These are phyloP conservation scores for Drosophila bipectinata DNA, from an alignment of 1,140 invertebrate species.

Conservation along the genomic window DNA sequence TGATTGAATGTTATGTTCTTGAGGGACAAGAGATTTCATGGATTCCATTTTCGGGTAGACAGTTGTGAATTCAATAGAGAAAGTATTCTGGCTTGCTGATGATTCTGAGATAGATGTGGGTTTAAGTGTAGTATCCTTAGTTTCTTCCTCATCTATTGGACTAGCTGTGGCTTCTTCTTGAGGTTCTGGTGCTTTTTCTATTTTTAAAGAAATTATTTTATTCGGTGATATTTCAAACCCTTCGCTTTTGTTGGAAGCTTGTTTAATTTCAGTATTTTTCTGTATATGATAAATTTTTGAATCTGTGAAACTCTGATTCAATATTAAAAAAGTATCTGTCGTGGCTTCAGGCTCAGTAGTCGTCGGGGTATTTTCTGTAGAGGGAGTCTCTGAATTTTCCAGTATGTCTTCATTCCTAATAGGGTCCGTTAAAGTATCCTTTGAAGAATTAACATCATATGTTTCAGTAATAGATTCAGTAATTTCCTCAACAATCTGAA, in stretches of 20 bases:
- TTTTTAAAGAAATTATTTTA: not conserved
- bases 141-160: not conserved
- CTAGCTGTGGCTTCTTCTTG: not conserved
- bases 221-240: not conserved
- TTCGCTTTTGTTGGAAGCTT: not conserved
- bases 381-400: not conserved
- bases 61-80: not conserved
- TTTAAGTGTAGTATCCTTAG: not conserved
- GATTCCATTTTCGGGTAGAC: not conserved
- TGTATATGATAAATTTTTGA: not conserved
- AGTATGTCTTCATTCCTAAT: not conserved
- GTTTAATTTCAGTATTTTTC: not conserved
- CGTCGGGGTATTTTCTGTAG: not conserved
- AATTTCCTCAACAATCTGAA: not conserved
- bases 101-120: not conserved
- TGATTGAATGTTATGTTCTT: not conserved
- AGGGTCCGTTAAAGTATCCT: not conserved
- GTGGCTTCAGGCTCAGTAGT: not conserved
- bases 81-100: not conserved
- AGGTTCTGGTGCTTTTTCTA: not conserved
- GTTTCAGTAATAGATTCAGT: not conserved
- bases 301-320: not conserved
- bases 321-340: conserved; percentile 1
- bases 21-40: too few species aligned
- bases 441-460: not conserved